Evolutionary conservation across 2,888 invertebrate species (phyloP).

Genomic region (Esperia sulphurella): DNA sequence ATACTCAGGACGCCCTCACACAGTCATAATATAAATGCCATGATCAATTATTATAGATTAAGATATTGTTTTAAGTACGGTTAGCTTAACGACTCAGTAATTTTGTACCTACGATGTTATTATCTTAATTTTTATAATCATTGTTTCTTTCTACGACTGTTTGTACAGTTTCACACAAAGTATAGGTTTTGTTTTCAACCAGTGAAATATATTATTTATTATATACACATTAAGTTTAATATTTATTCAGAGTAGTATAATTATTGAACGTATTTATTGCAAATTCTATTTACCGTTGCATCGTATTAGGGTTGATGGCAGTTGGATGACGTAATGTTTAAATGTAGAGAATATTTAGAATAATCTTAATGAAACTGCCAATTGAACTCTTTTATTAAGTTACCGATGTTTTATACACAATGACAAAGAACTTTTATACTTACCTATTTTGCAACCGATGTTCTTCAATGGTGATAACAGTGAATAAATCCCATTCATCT

Average conservation of each 20-base stretch:
- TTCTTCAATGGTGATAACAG: constrained; percentile 35
- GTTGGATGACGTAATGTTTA: constrained; percentile 47
- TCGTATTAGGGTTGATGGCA: constrained; percentile 59
- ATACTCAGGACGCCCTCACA: constrained; percentile 45
- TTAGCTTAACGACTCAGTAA: constrained; percentile 58
- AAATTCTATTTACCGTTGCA: constrained; percentile 53
- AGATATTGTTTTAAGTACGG: constrained; percentile 66
- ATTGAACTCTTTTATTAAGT: constrained; percentile 56
- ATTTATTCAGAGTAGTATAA: constrained; percentile 58
- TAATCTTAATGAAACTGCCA: constrained; percentile 59
- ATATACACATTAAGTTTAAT: constrained; percentile 48
- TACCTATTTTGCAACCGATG: constrained; percentile 37
- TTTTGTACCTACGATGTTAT: constrained; percentile 71
- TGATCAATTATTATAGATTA: constrained; percentile 63
- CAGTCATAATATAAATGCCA: constrained; percentile 69
- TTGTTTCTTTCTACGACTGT: constrained; percentile 40
- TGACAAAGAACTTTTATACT: constrained; percentile 51
- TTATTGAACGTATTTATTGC: constrained; percentile 50
- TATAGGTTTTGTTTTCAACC: constrained; percentile 62
- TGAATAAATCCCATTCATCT: constrained; percentile 37
- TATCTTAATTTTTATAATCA: constrained; percentile 41
- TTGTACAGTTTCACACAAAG: constrained; percentile 65
- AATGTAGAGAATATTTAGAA: constrained; percentile 47
- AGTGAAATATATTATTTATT: constrained; percentile 60
- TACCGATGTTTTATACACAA: constrained; percentile 70